Evolutionary conservation across 2,888 invertebrate species (phyloP).

Genomic region (Phania funesta): DNA sequence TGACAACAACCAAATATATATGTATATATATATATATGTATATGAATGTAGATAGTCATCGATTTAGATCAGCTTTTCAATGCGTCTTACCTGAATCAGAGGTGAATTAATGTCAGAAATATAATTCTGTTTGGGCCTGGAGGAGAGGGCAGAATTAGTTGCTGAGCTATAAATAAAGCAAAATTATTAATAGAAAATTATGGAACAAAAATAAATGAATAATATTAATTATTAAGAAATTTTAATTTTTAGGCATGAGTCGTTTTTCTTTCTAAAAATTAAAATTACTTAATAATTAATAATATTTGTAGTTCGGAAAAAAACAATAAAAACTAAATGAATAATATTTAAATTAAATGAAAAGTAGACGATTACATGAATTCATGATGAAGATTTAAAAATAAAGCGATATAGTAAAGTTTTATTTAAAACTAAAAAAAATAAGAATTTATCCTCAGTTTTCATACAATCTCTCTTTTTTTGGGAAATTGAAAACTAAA

Average conservation of each 20-base stretch:
- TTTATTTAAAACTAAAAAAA: constrained; percentile 34
- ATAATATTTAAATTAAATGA: too few relatives aligned
- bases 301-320: too few relatives aligned
- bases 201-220: constrained; percentile 27
- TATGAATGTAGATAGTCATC: too few relatives aligned
- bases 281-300: too few relatives aligned
- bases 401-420: constrained; percentile 8
- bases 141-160: constrained; percentile 80
- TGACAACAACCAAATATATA: too few relatives aligned
- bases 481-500: neutral
- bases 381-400: constrained; percentile 44
- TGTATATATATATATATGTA: too few relatives aligned
- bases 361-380: constrained; percentile 69
- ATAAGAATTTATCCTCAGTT: neutral
- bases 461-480: constrained; percentile 27
- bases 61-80: neutral
- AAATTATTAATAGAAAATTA: constrained; percentile 6
- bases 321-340: too few relatives aligned
- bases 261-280: too few relatives aligned
- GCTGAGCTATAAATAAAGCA: constrained; percentile 80
- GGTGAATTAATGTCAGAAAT: constrained; percentile 95
- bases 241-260: too few relatives aligned
- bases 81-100: constrained; percentile 82
- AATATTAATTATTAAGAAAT: neutral
- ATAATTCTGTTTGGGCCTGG: constrained; percentile 81